Conservation (phyloP, 2,113 vertebrate genomes). For the Strix aluco region DNA sequence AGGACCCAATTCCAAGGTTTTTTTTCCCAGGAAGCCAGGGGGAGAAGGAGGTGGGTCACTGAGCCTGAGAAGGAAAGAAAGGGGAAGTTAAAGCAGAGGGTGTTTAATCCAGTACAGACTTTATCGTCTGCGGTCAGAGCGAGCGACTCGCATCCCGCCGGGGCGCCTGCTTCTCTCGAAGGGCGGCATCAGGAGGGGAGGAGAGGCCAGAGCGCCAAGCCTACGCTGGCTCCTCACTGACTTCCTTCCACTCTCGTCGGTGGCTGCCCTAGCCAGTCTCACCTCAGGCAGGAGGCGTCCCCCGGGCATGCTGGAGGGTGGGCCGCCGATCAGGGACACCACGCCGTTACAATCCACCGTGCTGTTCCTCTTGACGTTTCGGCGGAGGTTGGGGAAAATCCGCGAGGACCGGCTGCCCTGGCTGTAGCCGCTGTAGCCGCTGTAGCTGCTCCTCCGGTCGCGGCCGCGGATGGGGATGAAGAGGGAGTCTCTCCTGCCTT, state of each 20-base stretch:
- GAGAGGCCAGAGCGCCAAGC: slow-evolving; percentile 76
- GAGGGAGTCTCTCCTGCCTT: slow-evolving; percentile 92
- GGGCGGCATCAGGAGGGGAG: slow-evolving; percentile 21
- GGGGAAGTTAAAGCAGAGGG: background rate
- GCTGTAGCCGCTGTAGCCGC: slow-evolving; percentile 92
- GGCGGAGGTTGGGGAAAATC: slow-evolving; percentile 89
- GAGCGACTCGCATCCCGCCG: background rate
- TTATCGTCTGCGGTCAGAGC: background rate
- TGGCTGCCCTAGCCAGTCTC: slow-evolving; percentile 86
- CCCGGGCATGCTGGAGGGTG: slow-evolving; percentile 82
- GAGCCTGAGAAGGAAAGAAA: background rate
- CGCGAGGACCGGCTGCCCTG: slow-evolving; percentile 90
- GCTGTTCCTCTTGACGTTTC: slow-evolving; percentile 95
- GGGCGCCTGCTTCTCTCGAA: background rate
- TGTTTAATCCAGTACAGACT: background rate
- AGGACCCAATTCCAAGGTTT: slow-evolving; percentile 32
- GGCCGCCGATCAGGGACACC: slow-evolving; percentile 93
- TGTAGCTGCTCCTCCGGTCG: slow-evolving; percentile 88
- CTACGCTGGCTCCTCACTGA: slow-evolving; percentile 79
- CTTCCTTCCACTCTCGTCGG: slow-evolving; percentile 87
- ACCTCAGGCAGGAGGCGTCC: slow-evolving; percentile 98
- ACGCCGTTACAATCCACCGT: slow-evolving; percentile 98
- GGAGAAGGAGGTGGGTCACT: background rate
- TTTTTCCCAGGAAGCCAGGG: slow-evolving; percentile 9
- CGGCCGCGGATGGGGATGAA: slow-evolving; percentile 91